These are phyloP conservation scores for Eristalis pertinax DNA, from an alignment of 2,888 invertebrate species.

Conservation along the genomic window DNA sequence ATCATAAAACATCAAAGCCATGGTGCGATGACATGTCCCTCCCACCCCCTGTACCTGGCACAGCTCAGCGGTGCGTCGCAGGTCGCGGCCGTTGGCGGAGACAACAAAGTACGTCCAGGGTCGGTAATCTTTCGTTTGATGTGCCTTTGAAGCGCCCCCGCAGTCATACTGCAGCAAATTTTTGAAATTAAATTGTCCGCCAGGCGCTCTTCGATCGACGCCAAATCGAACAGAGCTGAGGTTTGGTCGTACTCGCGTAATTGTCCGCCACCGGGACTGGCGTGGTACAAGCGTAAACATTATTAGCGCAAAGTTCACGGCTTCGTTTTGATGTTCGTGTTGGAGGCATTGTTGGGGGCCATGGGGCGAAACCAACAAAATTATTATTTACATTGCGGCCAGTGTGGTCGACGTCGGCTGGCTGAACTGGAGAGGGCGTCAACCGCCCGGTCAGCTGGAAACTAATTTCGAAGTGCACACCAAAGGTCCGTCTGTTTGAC, in stretches of 20 bases:
- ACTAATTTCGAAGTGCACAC: conserved; percentile 29
- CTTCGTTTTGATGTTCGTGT: conserved; percentile 15
- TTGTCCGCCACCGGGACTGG: not conserved
- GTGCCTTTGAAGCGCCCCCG: not conserved
- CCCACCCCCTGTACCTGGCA: not conserved
- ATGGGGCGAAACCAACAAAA: conserved; percentile 17
- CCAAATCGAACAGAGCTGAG: not conserved
- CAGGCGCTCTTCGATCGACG: not conserved
- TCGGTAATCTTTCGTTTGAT: not conserved
- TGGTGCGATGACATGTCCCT: not conserved
- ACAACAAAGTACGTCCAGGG: not conserved
- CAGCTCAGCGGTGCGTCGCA: not conserved
- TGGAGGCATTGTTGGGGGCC: conserved; percentile 1
- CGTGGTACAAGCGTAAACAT: conserved; percentile 13
- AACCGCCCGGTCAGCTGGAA: conserved; percentile 10
- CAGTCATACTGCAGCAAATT: not conserved
- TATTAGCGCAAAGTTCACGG: conserved; percentile 5
- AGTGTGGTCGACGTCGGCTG: not conserved
- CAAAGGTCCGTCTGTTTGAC: conserved; percentile 2
- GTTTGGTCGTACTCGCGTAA: not conserved
- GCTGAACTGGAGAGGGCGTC: not conserved
- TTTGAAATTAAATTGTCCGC: not conserved
- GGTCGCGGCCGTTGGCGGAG: not conserved
- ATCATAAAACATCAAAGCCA: conserved; percentile 62
- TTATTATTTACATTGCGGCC: conserved; percentile 6